Percentiles rank a stretch among this genome's conserved stretches.
phyloP scores from a whole-genome alignment of 2,113 vertebrate species.

The Sphyrna mokarran region DNA sequence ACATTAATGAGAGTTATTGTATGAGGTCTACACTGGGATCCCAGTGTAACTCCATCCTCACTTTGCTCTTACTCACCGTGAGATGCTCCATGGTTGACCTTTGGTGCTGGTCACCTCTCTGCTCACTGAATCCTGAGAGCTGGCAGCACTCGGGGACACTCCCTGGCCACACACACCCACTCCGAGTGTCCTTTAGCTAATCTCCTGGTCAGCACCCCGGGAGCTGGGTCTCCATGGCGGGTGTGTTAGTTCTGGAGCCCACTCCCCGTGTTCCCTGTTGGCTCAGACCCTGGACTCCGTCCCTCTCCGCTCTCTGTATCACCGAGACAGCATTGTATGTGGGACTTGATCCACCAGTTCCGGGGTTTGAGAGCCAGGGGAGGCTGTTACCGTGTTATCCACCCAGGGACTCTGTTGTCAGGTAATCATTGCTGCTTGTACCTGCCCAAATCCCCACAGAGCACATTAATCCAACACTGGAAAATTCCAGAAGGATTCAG shows the following conservation, averaged over 20 bases:
- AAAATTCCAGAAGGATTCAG: background rate
- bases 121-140: background rate
- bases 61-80: background rate
- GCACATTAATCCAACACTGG: background rate
- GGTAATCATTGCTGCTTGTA: background rate
- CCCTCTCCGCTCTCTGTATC: background rate
- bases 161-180: background rate
- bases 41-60: background rate
- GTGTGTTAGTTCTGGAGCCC: background rate
- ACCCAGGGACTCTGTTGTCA: background rate
- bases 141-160: background rate
- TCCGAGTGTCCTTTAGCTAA: background rate
- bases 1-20: background rate
- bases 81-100: background rate
- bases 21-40: background rate
- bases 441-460: background rate
- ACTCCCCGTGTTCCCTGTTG: background rate
- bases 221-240: background rate
- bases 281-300: background rate
- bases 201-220: background rate
- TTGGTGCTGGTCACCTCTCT: background rate
- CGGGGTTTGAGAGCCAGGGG: background rate
- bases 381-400: background rate
- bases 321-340: background rate
- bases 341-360: background rate